Evolutionary conservation across 1,140 invertebrate species (phyloP), one percentile per base, ranked within the genome.

Genomic region (Heliconius nattereri): DNA sequence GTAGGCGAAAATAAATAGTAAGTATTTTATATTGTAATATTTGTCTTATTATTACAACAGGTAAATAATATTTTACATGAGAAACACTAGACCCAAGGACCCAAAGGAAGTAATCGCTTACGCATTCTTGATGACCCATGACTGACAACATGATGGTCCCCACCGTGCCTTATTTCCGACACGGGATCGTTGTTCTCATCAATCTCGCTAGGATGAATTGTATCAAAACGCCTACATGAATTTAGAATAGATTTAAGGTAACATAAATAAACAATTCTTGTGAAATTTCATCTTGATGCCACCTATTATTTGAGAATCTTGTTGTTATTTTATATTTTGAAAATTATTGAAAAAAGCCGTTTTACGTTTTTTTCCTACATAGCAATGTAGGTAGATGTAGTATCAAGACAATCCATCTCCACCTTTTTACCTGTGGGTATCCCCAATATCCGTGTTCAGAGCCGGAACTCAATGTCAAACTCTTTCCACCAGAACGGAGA

Each of bases 41-140:
- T 26, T 60, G 54, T 23, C n/a, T 23, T n/a, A 60, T 20, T 60
- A 8, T 23, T 8, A 45, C 9, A 26, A 29, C 26, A 66, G 13
- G 23, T 29, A 29, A 29, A 66, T 29, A 66, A 66, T 66, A 66
- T 66, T 29, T 29, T 66, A 66, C 60, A 26, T 66, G 60, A 66
- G 60, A 66, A 66, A 66, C 54, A 23, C 13, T 66, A 66, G 23
- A 26, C 60, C n/a, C n/a, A n/a, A 76, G 32, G 79, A 73, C 79
- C 72, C 60, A 81, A 79, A 85, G 88, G 89, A 91, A 88, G 84
- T 83, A 84, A 77, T 78, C 86, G 81, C 84, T 90, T 87, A 87
- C 84, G 85, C 83, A 85, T 86, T 87, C 83, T 83, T 87, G 86
- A 89, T 88, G 85, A 83, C 74, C 75, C 75, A 66, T 80, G 79